Percentiles rank a stretch among this genome's conserved stretches.
These are phyloP conservation scores for Leptura quadrifasciata DNA, from an alignment of 2,888 invertebrate species.

Conservation along the genomic window DNA sequence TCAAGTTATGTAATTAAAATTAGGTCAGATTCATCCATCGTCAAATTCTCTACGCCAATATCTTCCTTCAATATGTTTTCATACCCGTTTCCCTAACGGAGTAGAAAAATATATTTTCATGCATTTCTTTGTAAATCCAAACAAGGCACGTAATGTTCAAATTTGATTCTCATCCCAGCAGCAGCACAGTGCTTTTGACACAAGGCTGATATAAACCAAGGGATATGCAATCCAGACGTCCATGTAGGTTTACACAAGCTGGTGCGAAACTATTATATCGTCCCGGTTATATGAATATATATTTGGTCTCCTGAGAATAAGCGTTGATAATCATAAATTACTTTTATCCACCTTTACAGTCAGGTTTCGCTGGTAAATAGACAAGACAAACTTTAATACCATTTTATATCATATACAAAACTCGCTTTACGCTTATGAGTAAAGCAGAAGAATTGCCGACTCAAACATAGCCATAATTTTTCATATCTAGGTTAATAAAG, in stretches of 20 bases:
- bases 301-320: constrained; percentile 19
- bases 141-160: constrained; percentile 23
- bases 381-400: constrained; percentile 20
- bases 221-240: constrained; percentile 28
- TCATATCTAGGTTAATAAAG: constrained; percentile 12
- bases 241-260: constrained; percentile 35
- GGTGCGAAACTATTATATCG: constrained; percentile 28
- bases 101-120: background rate
- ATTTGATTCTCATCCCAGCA: constrained; percentile 19
- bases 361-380: constrained; percentile 9
- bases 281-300: constrained; percentile 30
- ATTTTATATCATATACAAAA: constrained; percentile 22
- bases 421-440: constrained; percentile 8
- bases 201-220: constrained; percentile 37
- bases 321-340: constrained; percentile 28
- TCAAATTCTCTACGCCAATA: background rate
- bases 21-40: background rate
- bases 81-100: too few relatives aligned
- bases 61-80: background rate
- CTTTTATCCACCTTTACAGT: constrained; percentile 24
- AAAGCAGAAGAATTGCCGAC: background rate
- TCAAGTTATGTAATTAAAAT: too few relatives aligned
- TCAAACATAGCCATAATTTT: constrained; percentile 15
- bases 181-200: constrained; percentile 24
- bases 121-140: constrained; percentile 26